Evolutionary conservation across 2,797 vertebrate species (phyloP), one percentile per base, ranked within the genome.

Genomic region (Kryptopterus vitreolus): DNA sequence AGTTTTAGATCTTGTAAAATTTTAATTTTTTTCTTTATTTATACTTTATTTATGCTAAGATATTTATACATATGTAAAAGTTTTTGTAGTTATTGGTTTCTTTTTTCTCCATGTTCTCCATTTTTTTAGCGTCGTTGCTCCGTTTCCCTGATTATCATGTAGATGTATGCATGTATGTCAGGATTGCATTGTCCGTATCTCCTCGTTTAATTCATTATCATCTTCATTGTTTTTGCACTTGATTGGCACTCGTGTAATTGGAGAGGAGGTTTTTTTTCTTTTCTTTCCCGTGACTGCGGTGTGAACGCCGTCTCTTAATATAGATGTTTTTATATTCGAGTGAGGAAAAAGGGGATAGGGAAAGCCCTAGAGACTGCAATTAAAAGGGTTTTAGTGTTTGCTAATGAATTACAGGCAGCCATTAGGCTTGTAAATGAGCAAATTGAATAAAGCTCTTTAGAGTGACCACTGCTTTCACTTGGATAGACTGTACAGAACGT

Each of bases 341-440:
- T 31, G 65, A 31, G 66, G 38, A 52, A 57, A 62, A 9, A 24
- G 20, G n/a, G 22, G 2, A 3, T 63, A 70, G 26, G 52, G 38
- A 58, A 61, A 33, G 50, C 68, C 61, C 43, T 18, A 29, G 71
- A 35, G 66, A 79, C 48, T 38, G 65, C 70, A 81, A 77, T 86
- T 83, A 79, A 62, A 78, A 81, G 31, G 72, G 62, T 75, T 69
- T 80, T 74, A 77, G 65, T 59, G 77, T 81, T 85, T 85, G 82
- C 61, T 83, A 81, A 85, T 83, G 78, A 83, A 83, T 81, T 76
- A 76, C 38, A 76, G 63, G n/a, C 61, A 61, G 53, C 55, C 29
- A 50, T 75, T 81, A 81, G 38, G 12, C 20, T 58, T 68, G 38
- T 24, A 22, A 35, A 52, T 7, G 13, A 46, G 33, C 52, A 33